A percentile compares a stretch with the other conserved stretches of the same genome.
Evolutionary conservation across 2,113 vertebrate genomes (phyloP).

Genomic region (Leiothrix lutea): DNA sequence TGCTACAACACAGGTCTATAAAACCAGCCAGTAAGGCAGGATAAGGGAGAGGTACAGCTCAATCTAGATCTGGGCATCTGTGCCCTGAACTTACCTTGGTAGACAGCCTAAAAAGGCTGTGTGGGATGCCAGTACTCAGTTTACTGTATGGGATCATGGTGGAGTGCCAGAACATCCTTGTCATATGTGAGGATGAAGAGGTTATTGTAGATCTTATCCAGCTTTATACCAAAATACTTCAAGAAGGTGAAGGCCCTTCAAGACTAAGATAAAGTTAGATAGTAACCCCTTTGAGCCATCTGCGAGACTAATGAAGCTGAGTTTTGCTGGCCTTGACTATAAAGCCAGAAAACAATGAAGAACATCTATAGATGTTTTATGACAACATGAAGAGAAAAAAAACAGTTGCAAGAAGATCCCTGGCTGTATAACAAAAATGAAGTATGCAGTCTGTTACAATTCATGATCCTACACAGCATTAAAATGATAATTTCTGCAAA

Average conservation of each 20-base stretch:
- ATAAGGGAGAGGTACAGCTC: neutral
- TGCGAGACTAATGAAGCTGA: neutral
- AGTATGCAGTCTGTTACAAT: neutral
- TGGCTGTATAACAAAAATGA: neutral
- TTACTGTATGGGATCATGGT: neutral
- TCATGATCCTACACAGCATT: neutral
- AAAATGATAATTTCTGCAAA: neutral
- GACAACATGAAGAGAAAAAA: neutral
- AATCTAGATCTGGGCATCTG: neutral
- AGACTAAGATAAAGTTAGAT: neutral
- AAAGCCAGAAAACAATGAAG: neutral
- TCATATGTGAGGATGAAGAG: neutral
- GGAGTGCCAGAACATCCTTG: neutral
- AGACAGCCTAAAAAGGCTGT: neutral
- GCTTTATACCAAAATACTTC: neutral
- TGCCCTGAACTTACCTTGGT: neutral
- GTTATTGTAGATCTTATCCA: neutral
- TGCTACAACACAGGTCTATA: neutral
- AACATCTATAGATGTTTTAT: neutral
- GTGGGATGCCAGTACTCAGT: neutral
- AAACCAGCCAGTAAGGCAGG: neutral
- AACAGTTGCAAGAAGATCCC: neutral
- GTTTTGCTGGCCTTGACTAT: neutral
- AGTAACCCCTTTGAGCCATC: neutral
- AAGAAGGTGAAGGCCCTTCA: neutral